A percentile compares a stretch with the other conserved stretches of the same genome.
phyloP scores from a whole-genome alignment of 2,113 vertebrate genomes.

The Phainopepla nitens region DNA sequence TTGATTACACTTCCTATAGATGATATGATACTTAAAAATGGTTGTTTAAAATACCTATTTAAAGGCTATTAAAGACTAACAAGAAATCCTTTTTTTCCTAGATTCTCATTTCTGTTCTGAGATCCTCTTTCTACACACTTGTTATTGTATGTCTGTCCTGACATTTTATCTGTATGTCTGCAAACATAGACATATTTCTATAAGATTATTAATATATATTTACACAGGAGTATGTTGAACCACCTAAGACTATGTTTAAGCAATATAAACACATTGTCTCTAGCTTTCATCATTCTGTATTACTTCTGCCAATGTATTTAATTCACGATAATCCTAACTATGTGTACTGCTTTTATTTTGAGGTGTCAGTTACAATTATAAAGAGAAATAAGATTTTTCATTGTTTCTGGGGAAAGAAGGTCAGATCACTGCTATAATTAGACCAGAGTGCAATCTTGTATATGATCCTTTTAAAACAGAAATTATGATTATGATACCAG shows the following conservation, averaged over 20 bases:
- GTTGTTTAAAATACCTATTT: neutral
- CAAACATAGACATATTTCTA: neutral
- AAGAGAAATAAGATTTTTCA: neutral
- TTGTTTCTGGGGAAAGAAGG: neutral
- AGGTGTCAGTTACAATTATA: neutral
- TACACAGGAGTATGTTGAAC: neutral
- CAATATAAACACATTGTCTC: neutral
- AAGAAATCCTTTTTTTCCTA: neutral
- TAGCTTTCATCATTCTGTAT: neutral
- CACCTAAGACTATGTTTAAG: neutral
- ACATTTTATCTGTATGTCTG: neutral
- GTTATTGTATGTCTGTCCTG: neutral
- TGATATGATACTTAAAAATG: neutral
- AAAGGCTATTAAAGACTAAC: neutral
- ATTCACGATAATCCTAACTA: neutral
- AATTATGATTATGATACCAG: conserved; percentile 10
- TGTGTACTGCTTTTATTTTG: neutral
- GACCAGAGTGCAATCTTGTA: neutral
- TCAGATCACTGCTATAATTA: conserved; percentile 43
- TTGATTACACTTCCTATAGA: neutral
- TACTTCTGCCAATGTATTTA: neutral
- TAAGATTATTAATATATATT: neutral
- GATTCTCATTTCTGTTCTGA: neutral
- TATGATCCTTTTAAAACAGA: neutral
- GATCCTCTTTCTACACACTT: neutral